Evolutionary conservation across 2,888 invertebrate genomes (phyloP), one percentile per base, ranked within the genome.

Genomic region (Yponomeuta sedellus): DNA sequence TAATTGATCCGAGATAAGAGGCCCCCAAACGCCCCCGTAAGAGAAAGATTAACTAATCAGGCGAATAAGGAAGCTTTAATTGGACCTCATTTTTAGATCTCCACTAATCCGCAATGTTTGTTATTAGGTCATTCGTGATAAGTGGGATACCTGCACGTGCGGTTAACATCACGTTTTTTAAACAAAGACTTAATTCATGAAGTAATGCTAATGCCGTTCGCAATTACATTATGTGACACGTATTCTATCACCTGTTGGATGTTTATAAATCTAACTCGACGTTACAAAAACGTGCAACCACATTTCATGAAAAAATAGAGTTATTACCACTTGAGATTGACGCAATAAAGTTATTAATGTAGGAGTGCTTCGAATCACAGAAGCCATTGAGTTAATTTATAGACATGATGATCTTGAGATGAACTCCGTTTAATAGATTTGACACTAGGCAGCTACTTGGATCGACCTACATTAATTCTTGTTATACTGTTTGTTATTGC

Each of bases 361-460:
- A 52, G 44, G 44, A 52, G 44, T 52, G 44, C 12, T 52, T 52
- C 16, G 12, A 52, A 52, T 52, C 44, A 16, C 44, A 52, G 44
- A 52, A 52, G 44, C 10, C 8, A 52, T 52, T 52, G 44, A 52
- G 44, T 52, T 22, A 10, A 59, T 59, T 59, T 12, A 59, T 59
- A 59, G 59, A 22, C 20, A 16, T 19, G 63, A 40, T 63, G 63
- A 63, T 63, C 63, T 63, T 63, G 63, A 63, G 63, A 63, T 63
- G 63, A 44, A 63, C 44, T 19, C 19, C 22, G 12, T 25, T 40
- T 12, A 63, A 44, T 63, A 22, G 63, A 63, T 63, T 22, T 44
- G 63, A 63, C 63, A 63, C 44, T 34, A 12, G 25, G n/a, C 22
- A 20, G 19, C 25, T 59, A 20, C 20, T 22, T 59, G 59, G 11